Conservation (phyloP, 2,797 vertebrate species). For the Lemur catta region DNA sequence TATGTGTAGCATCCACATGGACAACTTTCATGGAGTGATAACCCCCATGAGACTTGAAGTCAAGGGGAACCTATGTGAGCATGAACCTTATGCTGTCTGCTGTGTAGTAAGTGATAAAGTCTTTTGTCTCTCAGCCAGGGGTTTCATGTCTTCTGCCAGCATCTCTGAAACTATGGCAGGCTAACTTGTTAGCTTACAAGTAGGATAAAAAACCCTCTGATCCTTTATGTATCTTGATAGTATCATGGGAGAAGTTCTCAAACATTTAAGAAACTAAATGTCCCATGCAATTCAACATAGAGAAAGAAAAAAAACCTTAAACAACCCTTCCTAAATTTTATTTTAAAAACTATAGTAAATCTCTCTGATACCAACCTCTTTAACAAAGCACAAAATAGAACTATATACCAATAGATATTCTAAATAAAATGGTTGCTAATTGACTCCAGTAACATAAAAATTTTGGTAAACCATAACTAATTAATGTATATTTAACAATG, state of each 20-base stretch:
- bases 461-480: background rate
- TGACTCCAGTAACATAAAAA: background rate
- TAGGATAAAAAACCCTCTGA: background rate
- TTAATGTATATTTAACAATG: background rate
- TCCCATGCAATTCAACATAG: background rate
- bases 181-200: background rate
- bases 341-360: background rate
- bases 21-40: background rate
- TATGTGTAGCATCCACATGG: background rate
- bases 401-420: background rate
- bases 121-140: background rate
- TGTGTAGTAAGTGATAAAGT: background rate
- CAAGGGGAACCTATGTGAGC: background rate
- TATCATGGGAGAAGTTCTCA: background rate
- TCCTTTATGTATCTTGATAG: background rate
- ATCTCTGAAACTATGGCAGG: background rate
- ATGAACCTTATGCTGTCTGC: background rate
- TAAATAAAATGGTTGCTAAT: background rate
- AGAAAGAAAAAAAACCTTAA: background rate
- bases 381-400: background rate
- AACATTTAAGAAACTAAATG: background rate
- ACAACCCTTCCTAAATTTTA: background rate
- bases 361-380: background rate
- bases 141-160: background rate
- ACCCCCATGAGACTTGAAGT: background rate